These are phyloP conservation scores for Zelostemma sp. DNA, from an alignment of 1,140 invertebrate genomes.

Conservation along the genomic window DNA sequence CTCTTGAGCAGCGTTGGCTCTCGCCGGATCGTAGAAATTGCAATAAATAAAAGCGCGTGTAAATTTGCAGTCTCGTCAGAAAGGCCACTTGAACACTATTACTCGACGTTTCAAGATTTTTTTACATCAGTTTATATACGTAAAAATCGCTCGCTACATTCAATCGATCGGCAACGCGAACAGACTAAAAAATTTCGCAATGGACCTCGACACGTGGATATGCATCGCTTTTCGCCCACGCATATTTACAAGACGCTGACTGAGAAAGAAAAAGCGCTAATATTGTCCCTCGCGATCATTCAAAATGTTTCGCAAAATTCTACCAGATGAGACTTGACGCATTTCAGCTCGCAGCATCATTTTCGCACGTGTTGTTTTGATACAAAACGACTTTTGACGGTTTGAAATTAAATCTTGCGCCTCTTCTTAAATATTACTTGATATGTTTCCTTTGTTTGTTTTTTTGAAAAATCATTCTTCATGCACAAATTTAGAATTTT, in stretches of 20 bases:
- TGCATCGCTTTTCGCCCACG: slow-evolving; percentile 13
- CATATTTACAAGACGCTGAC: slow-evolving; percentile 29
- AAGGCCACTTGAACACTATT: slow-evolving; percentile 62
- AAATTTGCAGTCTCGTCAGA: slow-evolving; percentile 65
- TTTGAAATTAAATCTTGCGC: not conserved
- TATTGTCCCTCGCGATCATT: slow-evolving; percentile 8
- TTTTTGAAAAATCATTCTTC: too few relatives aligned
- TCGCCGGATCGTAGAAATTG: slow-evolving; percentile 42
- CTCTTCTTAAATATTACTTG: not conserved
- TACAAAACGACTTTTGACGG: not conserved
- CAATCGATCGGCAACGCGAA: slow-evolving; percentile 27
- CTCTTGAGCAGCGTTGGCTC: slow-evolving; percentile 21
- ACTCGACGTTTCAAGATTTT: slow-evolving; percentile 48
- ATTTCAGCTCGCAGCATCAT: too few relatives aligned
- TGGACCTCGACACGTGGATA: slow-evolving; percentile 8
- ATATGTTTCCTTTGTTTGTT: not conserved
- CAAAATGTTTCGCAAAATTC: not conserved
- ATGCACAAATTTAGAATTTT: too few relatives aligned
- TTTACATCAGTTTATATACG: slow-evolving; percentile 12
- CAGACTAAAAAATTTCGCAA: not conserved
- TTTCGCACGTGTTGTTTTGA: too few relatives aligned
- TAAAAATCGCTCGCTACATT: slow-evolving; percentile 35
- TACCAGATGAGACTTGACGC: not conserved
- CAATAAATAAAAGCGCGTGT: slow-evolving; percentile 56
- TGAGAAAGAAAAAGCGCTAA: slow-evolving; percentile 22